Base-by-base conservation (phyloP, 1,140 invertebrate species). In the Aethina tumida region DNA sequence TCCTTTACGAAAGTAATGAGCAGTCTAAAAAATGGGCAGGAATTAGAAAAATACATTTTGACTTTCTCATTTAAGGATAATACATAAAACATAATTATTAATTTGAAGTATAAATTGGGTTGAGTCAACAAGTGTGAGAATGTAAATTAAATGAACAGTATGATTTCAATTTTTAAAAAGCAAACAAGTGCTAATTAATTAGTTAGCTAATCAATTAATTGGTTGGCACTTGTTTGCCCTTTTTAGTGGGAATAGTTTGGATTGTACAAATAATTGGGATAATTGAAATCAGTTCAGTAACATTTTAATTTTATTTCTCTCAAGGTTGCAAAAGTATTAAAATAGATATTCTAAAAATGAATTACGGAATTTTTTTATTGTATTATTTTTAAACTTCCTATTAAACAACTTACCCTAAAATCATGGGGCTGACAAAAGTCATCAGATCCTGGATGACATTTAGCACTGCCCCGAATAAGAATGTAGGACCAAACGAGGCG, bases 391-490 rank as follows among this genome's bases (percentile, higher is more conserved):
- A 12, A 8, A 8, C 22, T 24, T 24, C 7, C 22, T 12, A 24
- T 13, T 7, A 14, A 24, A 24, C 12, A 9, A 67, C 67, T 61
- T 62, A 76, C 69, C 68, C 68, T n/a, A 84, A 62, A 35, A 84
- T 67, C 58, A 87, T 76, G 0, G 93, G 93, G 55, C 84, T 90
- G 12, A 82, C 68, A 65, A 97, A 97, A 42, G 84, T 84, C 30
- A 96, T 60, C 5, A 84, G 45, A 68, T 97, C 93, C 56, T 90
- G 81, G 7, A 82, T 58, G 0, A 93, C 50, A 63, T 93, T 90
- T 24, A 86, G 59, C 19, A 83, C 50, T 2, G 79, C 68, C n/a
- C 88, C 88, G 53, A 89, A 81, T 1, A 89, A 33, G 55, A 96
- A 90, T 21, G 81, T 77, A 2, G 75, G 72, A 30, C 88, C 88